These are phyloP conservation scores for Saccopteryx leptura DNA, from an alignment of 2,113 vertebrate species.

Conservation along the genomic window DNA sequence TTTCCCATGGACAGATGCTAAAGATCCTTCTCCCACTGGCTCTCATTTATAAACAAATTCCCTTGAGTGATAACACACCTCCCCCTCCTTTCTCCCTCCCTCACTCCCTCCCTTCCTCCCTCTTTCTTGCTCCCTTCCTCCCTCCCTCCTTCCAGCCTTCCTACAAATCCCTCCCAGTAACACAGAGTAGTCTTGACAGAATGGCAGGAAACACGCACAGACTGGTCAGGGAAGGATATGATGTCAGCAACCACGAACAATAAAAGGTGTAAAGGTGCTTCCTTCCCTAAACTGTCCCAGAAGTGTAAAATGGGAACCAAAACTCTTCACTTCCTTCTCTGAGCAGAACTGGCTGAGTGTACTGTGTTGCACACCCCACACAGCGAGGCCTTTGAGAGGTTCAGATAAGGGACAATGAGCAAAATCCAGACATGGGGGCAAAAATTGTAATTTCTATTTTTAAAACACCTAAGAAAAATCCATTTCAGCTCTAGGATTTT, in stretches of 20 bases:
- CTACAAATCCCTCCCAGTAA: constrained; percentile 82
- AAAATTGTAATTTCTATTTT: constrained; percentile 81
- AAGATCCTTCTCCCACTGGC: neutral
- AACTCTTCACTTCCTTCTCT: constrained; percentile 93
- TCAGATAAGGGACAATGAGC: constrained; percentile 83
- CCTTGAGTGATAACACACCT: constrained; percentile 48
- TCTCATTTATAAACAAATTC: constrained; percentile 64
- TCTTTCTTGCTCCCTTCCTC: constrained; percentile 4
- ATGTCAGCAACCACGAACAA: constrained; percentile 97
- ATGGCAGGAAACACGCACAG: constrained; percentile 95
- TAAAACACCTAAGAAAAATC: constrained; percentile 78
- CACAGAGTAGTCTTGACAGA: constrained; percentile 91
- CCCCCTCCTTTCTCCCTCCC: neutral
- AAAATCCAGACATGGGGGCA: constrained; percentile 78
- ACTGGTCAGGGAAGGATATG: constrained; percentile 95
- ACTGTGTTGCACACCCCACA: constrained; percentile 84
- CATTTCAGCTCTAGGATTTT: constrained; percentile 55
- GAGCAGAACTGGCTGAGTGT: constrained; percentile 87
- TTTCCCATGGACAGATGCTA: constrained; percentile 82
- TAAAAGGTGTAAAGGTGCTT: constrained; percentile 99
- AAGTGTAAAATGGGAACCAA: constrained; percentile 94
- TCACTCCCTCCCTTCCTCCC: constrained; percentile 29
- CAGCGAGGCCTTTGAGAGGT: constrained; percentile 83
- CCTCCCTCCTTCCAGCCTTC: constrained; percentile 66
- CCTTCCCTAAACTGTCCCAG: constrained; percentile 97